phyloP scores from a whole-genome alignment of 2,888 invertebrate species.

The Tricholauxania praeusta region DNA sequence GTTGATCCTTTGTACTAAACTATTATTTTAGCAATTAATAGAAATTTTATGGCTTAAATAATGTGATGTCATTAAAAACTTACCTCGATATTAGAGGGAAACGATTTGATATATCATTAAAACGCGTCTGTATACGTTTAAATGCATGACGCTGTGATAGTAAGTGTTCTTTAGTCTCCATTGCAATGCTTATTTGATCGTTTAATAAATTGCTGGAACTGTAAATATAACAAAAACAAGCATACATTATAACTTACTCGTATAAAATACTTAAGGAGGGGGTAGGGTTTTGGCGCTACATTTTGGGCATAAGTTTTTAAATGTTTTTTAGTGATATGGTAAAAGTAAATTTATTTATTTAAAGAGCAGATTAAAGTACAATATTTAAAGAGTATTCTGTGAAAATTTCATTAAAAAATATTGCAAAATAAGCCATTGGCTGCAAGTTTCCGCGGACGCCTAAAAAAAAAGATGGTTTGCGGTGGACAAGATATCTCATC shows the following conservation, averaged over 20 bases:
- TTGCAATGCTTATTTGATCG: slow-evolving; percentile 97
- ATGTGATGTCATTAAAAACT: not conserved
- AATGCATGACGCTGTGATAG: slow-evolving; percentile 89
- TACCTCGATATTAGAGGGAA: slow-evolving; percentile 80
- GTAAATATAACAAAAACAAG: slow-evolving; percentile 45
- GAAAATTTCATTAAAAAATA: too few species aligned
- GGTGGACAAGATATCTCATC: too few species aligned
- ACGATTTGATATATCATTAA: slow-evolving; percentile 90
- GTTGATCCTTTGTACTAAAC: slow-evolving; percentile 92
- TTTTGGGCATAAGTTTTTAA: too few species aligned
- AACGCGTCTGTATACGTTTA: slow-evolving; percentile 89
- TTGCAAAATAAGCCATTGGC: too few species aligned
- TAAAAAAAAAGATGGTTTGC: too few species aligned
- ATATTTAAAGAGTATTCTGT: too few species aligned
- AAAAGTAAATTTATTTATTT: too few species aligned
- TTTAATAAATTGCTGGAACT: slow-evolving; percentile 94
- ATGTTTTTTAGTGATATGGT: too few species aligned
- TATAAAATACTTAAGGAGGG: not conserved
- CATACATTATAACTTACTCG: not conserved
- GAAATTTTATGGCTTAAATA: not conserved
- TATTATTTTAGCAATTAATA: slow-evolving; percentile 57
- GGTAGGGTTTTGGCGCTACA: too few species aligned
- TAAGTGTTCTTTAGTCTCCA: slow-evolving; percentile 96
- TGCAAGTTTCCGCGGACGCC: too few species aligned
- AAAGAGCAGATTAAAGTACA: too few species aligned